Evolutionary conservation across 2,888 invertebrate species (phyloP), one percentile per base, ranked within the genome.

Genomic region (Pegoplata infirma): DNA sequence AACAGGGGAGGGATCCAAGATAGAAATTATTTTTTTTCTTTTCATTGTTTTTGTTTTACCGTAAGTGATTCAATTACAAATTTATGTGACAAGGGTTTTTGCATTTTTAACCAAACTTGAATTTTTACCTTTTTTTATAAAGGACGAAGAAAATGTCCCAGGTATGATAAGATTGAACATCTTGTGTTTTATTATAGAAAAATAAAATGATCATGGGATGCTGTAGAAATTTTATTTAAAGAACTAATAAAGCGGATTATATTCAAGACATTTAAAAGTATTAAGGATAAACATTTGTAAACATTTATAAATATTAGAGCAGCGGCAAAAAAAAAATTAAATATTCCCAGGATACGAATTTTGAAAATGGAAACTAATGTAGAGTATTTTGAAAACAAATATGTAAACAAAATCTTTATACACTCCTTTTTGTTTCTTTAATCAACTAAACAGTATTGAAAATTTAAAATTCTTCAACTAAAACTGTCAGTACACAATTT

Each of bases 1-100:
- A 7, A 51, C 21, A 68, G 51, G 59, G 61, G 7, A 53, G 21
- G 49, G 14, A 64, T 28, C 63, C 16, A 53, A 51, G 10, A 74
- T 10, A 58, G 28, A 28, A 63, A 51, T 32, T 67, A 58, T 59
- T n/a, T n/a, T n/a, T n/a, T n/a, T 66, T 58, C n/a, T 66, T 36
- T 8, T 8, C 12, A 16, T 51, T 40, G 17, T 47, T 23, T 49
- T 63, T n/a, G 19, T 19, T 19, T 17, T 36, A 25, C 63, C 51
- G 63, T 64, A 69, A 46, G 68, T 46, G 77, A 77, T 77, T 73
- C 64, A 73, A 74, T 78, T 78, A 74, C 69, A 69, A 66, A 78
- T 66, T 74, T 74, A 78, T 78, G 53, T 78, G 74, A 74, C 74
- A 74, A 74, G 78, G 78, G 66, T 69, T 64, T n/a, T 63, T 64